Base-by-base conservation (phyloP, 1,140 invertebrate genomes). In the Drosophila grimshawi region DNA sequence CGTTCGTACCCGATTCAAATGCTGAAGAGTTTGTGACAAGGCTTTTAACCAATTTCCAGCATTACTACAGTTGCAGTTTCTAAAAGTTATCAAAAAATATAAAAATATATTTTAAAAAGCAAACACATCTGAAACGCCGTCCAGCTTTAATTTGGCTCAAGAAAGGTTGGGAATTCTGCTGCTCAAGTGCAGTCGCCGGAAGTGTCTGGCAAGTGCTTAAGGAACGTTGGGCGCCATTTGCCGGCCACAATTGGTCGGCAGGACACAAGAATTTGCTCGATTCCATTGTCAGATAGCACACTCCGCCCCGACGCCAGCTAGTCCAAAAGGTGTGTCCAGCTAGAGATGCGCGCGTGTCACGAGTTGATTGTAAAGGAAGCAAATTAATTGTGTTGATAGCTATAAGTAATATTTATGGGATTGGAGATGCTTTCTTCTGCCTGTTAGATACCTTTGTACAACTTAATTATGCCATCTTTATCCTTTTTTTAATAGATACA, bases 21-120 rank as follows among this genome's bases (percentile, higher is more conserved):
- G 67, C 35, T 62, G 65, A 76, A 65, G 53, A 71, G 60, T 70
- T 62, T 60, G 7, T 63, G 55, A 71, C 67, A 64, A 60, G 61
- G 67, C 67, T 71, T 76, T 71, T 76, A 71, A 71, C 46, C 61
- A 33, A 57, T 63, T 75, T 51, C 53, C 29, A 11, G 49, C 11
- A 32, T 60, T 39, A 43, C 49, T 35, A 57, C 29, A 19, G 19
- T 19, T 51, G 71, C 57, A 69, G 56, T 55, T 55, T 35, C 5
- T 29, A 27, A 59, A 52, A 46, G 19, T 19, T 19, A 19, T 19
- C 19, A 61, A 53, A 7, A 41, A 37, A 37, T 6, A 43, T n/a
- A 19, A 19, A 19, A 19, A 19, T 0, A 19, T 43, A n/a, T 8
- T n/a, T 43, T 43, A 43, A 43, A 43, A 43, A 43, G 4, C 39